phyloP scores from a whole-genome alignment of 2,113 vertebrate genomes.

The Planiliza haematocheilus region DNA sequence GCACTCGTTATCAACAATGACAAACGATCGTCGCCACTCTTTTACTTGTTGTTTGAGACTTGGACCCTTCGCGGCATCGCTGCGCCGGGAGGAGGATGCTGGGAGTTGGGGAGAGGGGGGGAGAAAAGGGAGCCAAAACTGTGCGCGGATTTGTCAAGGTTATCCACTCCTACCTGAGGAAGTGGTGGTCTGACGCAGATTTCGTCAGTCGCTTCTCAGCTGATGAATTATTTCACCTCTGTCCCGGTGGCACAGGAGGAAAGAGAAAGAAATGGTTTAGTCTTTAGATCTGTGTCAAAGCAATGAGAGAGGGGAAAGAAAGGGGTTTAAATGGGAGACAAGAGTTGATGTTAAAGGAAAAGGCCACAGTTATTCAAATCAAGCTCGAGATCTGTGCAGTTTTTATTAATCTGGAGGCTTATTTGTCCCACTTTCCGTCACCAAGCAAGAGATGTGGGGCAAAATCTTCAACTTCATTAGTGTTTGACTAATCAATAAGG shows the following conservation, averaged over 20 bases:
- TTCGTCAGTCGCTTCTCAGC: slow-evolving; percentile 38
- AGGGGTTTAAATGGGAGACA: too few relatives aligned
- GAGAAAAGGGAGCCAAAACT: not conserved
- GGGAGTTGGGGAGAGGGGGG: not conserved
- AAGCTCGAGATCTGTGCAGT: too few relatives aligned
- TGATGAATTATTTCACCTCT: slow-evolving; percentile 33
- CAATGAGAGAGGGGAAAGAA: not conserved
- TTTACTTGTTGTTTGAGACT: slow-evolving; percentile 24
- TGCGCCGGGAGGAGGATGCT: not conserved
- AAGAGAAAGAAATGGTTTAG: too few relatives aligned
- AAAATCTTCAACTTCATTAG: too few relatives aligned
- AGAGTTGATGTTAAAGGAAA: too few relatives aligned
- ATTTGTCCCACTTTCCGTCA: too few relatives aligned
- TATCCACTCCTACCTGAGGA: slow-evolving; percentile 67
- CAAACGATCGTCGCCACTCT: slow-evolving; percentile 22
- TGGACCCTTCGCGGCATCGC: not conserved
- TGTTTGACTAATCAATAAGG: too few relatives aligned
- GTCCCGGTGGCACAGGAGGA: too few relatives aligned
- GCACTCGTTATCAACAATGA: slow-evolving; percentile 17
- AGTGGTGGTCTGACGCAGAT: slow-evolving; percentile 54
- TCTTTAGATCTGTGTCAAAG: too few relatives aligned
- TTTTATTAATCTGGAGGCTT: too few relatives aligned
- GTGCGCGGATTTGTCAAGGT: slow-evolving; percentile 64
- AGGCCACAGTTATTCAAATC: too few relatives aligned
- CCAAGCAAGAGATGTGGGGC: too few relatives aligned